Conservation (phyloP, 1,140 invertebrate genomes). For the Euglossa dilemma region DNA sequence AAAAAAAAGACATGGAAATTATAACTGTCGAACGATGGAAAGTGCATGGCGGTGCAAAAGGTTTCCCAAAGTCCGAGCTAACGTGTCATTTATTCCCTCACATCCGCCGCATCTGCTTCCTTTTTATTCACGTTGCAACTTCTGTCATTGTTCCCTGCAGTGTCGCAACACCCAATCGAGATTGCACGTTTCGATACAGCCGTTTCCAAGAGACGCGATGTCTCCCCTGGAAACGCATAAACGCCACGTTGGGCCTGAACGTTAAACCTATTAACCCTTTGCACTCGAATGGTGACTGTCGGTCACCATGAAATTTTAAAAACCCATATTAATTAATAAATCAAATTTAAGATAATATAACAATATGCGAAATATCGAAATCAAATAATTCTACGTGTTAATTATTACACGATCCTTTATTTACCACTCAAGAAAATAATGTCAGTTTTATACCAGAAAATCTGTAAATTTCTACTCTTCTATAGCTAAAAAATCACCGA, state of each 20-base stretch:
- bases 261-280: no score
- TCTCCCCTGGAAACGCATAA: not conserved
- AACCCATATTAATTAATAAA: no score
- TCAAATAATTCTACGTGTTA: no score
- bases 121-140: slow-evolving; percentile 5
- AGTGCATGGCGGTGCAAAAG: not conserved
- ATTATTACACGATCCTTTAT: no score
- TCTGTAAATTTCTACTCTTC: no score
- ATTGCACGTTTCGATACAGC: not conserved
- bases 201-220: not conserved
- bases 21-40: not conserved
- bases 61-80: not conserved
- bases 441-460: no score
- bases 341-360: no score
- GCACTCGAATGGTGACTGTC: no score
- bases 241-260: not conserved
- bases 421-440: no score
- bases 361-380: no score
- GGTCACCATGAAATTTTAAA: no score
- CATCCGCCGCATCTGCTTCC: slow-evolving; percentile 35
- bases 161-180: not conserved
- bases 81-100: not conserved
- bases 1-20: not conserved
- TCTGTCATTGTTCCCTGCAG: slow-evolving; percentile 11
- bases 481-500: no score